A percentile compares a stretch with the other conserved stretches of the same genome.
These are phyloP conservation scores for Carettochelys insculpta DNA, from an alignment of 2,113 vertebrate species.

Conservation along the genomic window DNA sequence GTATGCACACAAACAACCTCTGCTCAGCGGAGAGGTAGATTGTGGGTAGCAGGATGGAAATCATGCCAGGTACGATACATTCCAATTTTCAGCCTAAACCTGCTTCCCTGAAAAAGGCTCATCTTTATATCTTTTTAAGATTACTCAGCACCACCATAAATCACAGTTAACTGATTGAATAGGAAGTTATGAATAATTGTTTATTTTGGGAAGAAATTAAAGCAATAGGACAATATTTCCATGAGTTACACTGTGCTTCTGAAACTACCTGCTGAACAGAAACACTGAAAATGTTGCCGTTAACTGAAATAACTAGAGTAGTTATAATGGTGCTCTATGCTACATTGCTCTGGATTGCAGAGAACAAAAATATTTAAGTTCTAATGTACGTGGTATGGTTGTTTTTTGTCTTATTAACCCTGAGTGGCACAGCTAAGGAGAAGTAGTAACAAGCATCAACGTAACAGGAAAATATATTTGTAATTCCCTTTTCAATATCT, in stretches of 20 bases:
- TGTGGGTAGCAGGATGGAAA: no score
- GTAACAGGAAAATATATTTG: slow-evolving; percentile 31
- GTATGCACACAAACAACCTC: no score
- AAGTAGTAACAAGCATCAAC: slow-evolving; percentile 45
- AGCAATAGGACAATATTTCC: slow-evolving; percentile 5
- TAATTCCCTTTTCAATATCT: slow-evolving; percentile 62
- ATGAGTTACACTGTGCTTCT: neutral
- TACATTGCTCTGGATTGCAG: neutral
- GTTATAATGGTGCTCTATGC: slow-evolving; percentile 16
- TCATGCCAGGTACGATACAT: neutral
- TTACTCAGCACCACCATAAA: neutral
- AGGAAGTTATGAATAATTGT: slow-evolving; percentile 17
- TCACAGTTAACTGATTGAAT: no score
- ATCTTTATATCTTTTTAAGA: neutral
- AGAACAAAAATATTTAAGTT: slow-evolving; percentile 21
- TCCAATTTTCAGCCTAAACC: accelerated
- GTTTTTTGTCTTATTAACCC: slow-evolving; percentile 41
- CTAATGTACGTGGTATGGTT: slow-evolving; percentile 6
- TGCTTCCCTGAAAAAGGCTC: neutral
- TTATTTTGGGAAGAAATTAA: slow-evolving; percentile 33
- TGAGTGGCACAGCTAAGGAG: slow-evolving; percentile 15
- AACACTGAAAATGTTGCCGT: neutral
- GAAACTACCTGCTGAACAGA: neutral
- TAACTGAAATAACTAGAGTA: slow-evolving; percentile 1
- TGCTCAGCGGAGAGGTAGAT: no score